phyloP scores from a whole-genome alignment of 2,888 invertebrate species.

The Automeris io region DNA sequence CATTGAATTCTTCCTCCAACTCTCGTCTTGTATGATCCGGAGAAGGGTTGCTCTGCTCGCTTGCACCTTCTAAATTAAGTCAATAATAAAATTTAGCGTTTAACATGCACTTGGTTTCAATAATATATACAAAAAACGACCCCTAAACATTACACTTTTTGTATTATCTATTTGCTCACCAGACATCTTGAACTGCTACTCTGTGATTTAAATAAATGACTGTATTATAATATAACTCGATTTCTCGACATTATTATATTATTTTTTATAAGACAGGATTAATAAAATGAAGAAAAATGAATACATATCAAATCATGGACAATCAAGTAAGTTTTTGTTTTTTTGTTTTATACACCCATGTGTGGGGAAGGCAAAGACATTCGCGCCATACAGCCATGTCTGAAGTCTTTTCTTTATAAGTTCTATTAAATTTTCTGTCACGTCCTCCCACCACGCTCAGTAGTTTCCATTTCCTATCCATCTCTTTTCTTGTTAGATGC shows the following conservation, averaged over 20 bases:
- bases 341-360: too few relatives aligned
- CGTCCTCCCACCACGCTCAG: too few relatives aligned
- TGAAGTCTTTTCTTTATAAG: too few relatives aligned
- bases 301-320: constrained; percentile 23
- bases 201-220: background rate
- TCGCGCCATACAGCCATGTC: too few relatives aligned
- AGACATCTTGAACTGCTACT: constrained; percentile 32
- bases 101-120: constrained; percentile 33
- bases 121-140: constrained; percentile 22
- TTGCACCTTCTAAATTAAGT: constrained; percentile 61
- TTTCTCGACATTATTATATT: constrained; percentile 12
- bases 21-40: constrained; percentile 55
- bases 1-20: constrained; percentile 91
- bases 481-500: too few relatives aligned
- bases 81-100: constrained; percentile 61
- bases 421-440: too few relatives aligned
- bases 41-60: constrained; percentile 33
- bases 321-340: constrained; percentile 26
- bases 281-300: constrained; percentile 18
- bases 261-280: constrained; percentile 7
- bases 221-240: constrained; percentile 3
- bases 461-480: too few relatives aligned
- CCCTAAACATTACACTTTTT: constrained; percentile 57
- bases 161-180: constrained; percentile 41
- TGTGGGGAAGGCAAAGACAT: too few relatives aligned